These are phyloP conservation scores for Megaptera novaeangliae DNA, from an alignment of 2,113 vertebrate genomes.

Conservation along the genomic window DNA sequence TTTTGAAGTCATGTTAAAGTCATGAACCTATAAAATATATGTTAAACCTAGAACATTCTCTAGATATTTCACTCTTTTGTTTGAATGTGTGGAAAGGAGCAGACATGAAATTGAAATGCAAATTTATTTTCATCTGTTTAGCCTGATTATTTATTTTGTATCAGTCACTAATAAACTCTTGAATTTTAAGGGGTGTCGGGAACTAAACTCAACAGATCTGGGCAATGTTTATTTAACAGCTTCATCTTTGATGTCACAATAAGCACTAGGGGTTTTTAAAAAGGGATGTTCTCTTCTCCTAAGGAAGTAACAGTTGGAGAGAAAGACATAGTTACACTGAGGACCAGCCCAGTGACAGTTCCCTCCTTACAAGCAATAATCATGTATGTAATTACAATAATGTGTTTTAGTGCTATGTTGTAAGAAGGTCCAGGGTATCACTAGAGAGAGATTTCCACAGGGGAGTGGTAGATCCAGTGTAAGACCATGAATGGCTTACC, in stretches of 20 bases:
- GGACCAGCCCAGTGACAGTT: background rate
- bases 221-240: background rate
- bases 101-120: background rate
- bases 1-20: background rate
- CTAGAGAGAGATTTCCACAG: background rate
- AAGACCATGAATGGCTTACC: background rate
- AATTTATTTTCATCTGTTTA: background rate
- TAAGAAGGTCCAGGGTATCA: background rate
- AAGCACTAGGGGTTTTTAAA: background rate
- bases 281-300: background rate
- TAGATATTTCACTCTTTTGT: background rate
- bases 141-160: background rate
- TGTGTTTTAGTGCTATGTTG: background rate
- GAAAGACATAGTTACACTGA: background rate
- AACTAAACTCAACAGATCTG: background rate
- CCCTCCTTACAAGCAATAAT: background rate
- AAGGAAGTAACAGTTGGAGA: background rate
- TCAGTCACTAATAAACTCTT: background rate
- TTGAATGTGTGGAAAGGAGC: background rate
- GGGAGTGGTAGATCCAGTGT: accelerated
- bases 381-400: background rate
- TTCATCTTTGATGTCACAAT: background rate
- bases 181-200: background rate
- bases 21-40: background rate
- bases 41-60: background rate